A percentile compares a stretch with the other conserved stretches of the same genome.
Conservation (phyloP, 2,113 vertebrate genomes). For the Thunnus thynnus region DNA sequence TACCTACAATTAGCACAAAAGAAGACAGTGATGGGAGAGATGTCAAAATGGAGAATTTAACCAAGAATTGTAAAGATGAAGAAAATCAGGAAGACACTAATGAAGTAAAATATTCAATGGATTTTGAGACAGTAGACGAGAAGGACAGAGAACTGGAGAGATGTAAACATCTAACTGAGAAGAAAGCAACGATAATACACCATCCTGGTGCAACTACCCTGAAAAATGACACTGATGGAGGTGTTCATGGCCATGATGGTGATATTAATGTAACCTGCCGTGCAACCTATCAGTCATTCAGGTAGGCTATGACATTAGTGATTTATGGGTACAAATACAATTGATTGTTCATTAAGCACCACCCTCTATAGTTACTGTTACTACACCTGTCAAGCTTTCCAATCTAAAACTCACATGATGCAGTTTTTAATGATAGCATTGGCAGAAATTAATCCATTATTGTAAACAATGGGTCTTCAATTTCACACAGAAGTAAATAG, state of each 20-base stretch:
- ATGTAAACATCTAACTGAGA: not conserved
- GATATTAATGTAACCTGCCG: not conserved
- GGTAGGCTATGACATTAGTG: conserved; percentile 27
- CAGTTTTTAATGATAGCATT: too few relatives aligned
- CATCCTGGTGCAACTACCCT: not conserved
- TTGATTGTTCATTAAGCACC: not conserved
- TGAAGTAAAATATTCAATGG: not conserved
- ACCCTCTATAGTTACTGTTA: too few relatives aligned
- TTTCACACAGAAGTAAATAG: too few relatives aligned
- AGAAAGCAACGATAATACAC: not conserved
- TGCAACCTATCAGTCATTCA: conserved; percentile 11
- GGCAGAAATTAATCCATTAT: too few relatives aligned
- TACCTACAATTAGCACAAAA: not conserved
- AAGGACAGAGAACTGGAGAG: not conserved
- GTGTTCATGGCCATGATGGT: not conserved
- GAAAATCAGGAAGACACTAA: not conserved
- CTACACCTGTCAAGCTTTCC: too few relatives aligned
- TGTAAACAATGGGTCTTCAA: too few relatives aligned
- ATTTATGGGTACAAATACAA: conserved; percentile 1
- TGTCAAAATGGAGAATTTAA: not conserved
- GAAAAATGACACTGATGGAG: not conserved
- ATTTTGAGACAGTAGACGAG: not conserved
- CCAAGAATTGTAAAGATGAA: not conserved
- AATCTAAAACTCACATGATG: too few relatives aligned
- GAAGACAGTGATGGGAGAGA: not conserved